A percentile compares a stretch with the other conserved stretches of the same genome.
phyloP scores from a whole-genome alignment of 1,140 invertebrate genomes.

The Philotrypesis tridentata region DNA sequence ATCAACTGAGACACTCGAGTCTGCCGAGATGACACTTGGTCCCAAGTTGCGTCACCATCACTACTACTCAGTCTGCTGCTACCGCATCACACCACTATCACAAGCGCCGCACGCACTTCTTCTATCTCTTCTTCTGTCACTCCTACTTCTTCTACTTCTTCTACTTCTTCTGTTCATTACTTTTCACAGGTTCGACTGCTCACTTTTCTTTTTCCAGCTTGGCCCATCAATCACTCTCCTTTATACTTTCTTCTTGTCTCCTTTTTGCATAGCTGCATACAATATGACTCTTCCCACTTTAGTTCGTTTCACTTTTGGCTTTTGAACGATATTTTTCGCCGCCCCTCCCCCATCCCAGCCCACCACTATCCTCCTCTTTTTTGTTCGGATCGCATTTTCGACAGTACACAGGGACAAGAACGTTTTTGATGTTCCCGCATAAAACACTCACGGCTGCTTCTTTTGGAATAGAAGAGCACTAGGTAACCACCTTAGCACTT shows the following conservation, averaged over 20 bases:
- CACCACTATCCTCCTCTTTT: not conserved
- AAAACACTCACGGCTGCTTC: not conserved
- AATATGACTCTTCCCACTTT: not conserved
- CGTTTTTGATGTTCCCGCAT: conserved; percentile 26
- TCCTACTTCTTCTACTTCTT: conserved; percentile 40
- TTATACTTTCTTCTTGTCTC: not conserved
- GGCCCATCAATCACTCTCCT: conserved; percentile 44
- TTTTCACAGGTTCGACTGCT: conserved; percentile 73
- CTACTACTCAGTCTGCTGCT: not conserved
- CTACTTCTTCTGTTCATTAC: conserved; percentile 62
- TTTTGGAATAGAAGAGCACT: conserved; percentile 26
- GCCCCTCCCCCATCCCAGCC: not conserved
- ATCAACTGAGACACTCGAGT: conserved; percentile 63
- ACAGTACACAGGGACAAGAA: not conserved
- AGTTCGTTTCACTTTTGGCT: conserved; percentile 12
- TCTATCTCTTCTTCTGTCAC: conserved; percentile 57
- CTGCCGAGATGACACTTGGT: conserved; percentile 66
- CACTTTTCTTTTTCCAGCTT: conserved; percentile 71
- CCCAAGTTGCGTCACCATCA: conserved; percentile 28
- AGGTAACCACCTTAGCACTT: conserved; percentile 32
- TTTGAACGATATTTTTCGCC: not conserved
- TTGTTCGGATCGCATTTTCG: conserved; percentile 18
- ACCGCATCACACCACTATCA: conserved; percentile 47
- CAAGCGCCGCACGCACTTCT: conserved; percentile 59
- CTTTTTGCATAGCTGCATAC: not conserved